phyloP scores from a whole-genome alignment of 37 sponge, comb jelly and placozoan genomes.

The Ephydatia muelleri region DNA sequence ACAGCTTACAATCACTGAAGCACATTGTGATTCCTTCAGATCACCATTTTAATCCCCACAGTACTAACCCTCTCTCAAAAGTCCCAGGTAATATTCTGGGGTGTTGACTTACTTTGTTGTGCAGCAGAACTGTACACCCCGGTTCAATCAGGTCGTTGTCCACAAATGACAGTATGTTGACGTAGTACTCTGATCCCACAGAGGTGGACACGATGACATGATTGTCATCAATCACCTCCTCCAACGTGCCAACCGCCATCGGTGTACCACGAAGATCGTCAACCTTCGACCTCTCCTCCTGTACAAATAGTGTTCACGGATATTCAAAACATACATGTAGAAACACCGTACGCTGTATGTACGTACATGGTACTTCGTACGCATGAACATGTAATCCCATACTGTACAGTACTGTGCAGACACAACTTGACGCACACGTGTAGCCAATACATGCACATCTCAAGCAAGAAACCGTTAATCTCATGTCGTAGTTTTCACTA shows the following conservation, averaged over 20 bases:
- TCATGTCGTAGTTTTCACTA: no score
- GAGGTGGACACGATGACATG: constrained; percentile 97
- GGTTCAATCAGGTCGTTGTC: constrained; percentile 98
- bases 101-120: constrained; percentile 80
- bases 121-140: constrained; percentile 95
- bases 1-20: not conserved
- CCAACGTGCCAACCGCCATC: constrained; percentile 97
- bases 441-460: no score
- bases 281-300: constrained; percentile 95
- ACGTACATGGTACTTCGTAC: no score
- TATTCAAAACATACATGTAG: not conserved
- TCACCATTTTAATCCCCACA: not conserved
- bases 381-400: no score
- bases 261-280: constrained; percentile 98
- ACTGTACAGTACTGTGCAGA: no score
- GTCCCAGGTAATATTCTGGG: not conserved
- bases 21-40: not conserved
- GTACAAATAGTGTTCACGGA: not conserved
- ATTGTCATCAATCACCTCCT: constrained; percentile 99
- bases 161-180: constrained; percentile 96
- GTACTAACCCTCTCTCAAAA: not conserved
- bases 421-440: no score
- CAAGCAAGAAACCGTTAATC: no score
- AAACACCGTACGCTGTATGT: not conserved
- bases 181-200: constrained; percentile 99